Percentiles rank a stretch among this genome's conserved stretches.
phyloP scores from a whole-genome alignment of 2,888 invertebrate species.

The Belgica antarctica region DNA sequence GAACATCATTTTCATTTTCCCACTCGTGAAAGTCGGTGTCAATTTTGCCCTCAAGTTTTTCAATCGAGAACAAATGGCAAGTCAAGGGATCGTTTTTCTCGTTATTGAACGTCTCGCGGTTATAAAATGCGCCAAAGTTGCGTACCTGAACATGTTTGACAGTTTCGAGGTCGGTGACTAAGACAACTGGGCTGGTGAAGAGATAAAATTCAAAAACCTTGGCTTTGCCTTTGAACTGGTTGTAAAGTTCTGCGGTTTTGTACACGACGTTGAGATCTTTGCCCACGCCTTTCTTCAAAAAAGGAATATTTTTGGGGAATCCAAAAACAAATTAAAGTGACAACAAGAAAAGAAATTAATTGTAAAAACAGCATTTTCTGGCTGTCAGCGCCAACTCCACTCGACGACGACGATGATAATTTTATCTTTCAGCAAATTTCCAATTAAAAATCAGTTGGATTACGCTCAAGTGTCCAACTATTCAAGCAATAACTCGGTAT shows the following conservation, averaged over 20 bases:
- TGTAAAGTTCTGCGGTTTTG: background rate
- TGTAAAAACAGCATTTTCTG: too few relatives aligned
- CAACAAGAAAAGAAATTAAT: background rate
- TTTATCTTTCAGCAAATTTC: too few relatives aligned
- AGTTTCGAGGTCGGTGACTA: slow-evolving; percentile 49
- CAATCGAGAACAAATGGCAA: slow-evolving; percentile 51
- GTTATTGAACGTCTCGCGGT: slow-evolving; percentile 51
- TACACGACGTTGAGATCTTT: background rate
- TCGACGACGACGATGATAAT: too few relatives aligned
- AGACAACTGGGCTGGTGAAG: slow-evolving; percentile 41
- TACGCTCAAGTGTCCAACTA: too few relatives aligned
- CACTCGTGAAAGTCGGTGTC: slow-evolving; percentile 57
- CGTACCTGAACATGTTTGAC: slow-evolving; percentile 50
- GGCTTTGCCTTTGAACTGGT: slow-evolving; percentile 35
- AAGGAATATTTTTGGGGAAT: background rate
- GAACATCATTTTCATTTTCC: slow-evolving; percentile 57
- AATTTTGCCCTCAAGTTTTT: slow-evolving; percentile 54
- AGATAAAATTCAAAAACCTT: slow-evolving; percentile 18
- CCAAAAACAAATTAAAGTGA: slow-evolving; percentile 24
- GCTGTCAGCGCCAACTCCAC: too few relatives aligned
- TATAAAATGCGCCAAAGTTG: slow-evolving; percentile 52
- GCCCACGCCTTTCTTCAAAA: slow-evolving; percentile 18
- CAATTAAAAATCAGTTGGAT: too few relatives aligned
- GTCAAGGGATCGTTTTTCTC: slow-evolving; percentile 51
- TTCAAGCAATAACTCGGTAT: too few relatives aligned